These are phyloP conservation scores for Pinna nobilis DNA, from an alignment of 1,140 invertebrate species.

Conservation along the genomic window DNA sequence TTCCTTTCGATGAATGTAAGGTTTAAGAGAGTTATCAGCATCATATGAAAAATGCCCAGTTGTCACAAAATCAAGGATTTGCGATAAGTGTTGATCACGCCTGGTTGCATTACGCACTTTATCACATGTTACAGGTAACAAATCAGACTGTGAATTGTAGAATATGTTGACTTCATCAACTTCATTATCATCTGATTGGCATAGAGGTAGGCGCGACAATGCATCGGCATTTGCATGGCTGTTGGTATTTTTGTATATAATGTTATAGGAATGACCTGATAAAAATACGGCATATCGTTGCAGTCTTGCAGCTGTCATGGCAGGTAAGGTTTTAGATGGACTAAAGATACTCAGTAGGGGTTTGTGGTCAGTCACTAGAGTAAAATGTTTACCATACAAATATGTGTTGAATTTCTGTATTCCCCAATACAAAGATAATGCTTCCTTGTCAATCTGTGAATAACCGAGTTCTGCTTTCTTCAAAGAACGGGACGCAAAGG, in stretches of 20 bases:
- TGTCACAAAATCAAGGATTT: constrained; percentile 2
- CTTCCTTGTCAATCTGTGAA: constrained; percentile 59
- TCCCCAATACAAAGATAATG: not conserved
- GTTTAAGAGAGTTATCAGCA: not conserved
- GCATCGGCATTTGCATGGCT: constrained; percentile 59
- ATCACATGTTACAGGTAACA: constrained; percentile 4
- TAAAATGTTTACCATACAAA: not conserved
- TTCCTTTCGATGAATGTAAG: not conserved
- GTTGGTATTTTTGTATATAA: constrained; percentile 21
- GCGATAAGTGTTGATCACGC: not conserved
- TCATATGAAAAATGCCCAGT: not conserved
- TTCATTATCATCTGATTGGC: not conserved
- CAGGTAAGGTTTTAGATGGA: not conserved
- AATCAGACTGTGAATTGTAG: constrained; percentile 15
- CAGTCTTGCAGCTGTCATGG: constrained; percentile 26
- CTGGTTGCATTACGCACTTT: not conserved
- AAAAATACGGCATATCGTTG: constrained; percentile 34
- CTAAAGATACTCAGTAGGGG: not conserved
- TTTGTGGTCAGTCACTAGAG: not conserved
- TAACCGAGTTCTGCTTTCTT: constrained; percentile 47
- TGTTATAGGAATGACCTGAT: constrained; percentile 35
- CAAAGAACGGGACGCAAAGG: constrained; percentile 10
- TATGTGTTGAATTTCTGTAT: not conserved
- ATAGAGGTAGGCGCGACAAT: constrained; percentile 16
- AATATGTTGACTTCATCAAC: not conserved